Base-by-base conservation (phyloP, 2,797 vertebrate genomes). In the Anguilla anguilla region DNA sequence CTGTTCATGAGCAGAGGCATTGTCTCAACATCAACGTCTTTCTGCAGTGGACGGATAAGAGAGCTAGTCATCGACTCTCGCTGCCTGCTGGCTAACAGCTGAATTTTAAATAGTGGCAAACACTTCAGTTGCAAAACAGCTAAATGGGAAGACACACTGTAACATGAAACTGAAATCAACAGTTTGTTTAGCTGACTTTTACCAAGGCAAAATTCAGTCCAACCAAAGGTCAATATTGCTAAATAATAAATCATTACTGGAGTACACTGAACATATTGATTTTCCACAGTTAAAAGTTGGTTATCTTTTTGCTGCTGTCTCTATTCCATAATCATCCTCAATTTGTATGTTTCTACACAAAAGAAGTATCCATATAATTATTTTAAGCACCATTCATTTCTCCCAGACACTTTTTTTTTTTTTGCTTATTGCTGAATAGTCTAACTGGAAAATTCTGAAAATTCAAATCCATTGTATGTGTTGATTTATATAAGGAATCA, bases 251-350 rank as follows among this genome's bases (percentile, higher is more conserved):
- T 28, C 64, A 19, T 74, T 35, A 61, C 67, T 87, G 85, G n/a
- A 77, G 11, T 74, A 19, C 28, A 31, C 88, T 67, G 61, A 39
- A 1, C 39, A 55, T 28, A 89, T 74, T 9, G 85, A 61, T 85
- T 57, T 87, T 46, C 43, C 43, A 46, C 51, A 28, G 28, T 84
- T 3, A 55, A 81, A 28, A 31, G 17, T 19, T 19, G 15, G 61
- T 64, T 64, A 64, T 64, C 55, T n/a, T 6, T 51, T 28, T 61
- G 1, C 22, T 84, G 51, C 43, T 46, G 43, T 46, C 39, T 77
- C 67, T 89, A 19, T 64, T 6, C 55, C 46, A 89, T 67, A 85
- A 88, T 86, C 86, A 90, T 84, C 57, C 25, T 17, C 83, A 87
- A 43, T 74, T 85, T 88, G 81, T 90, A 55, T 15, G 10, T 55